A percentile compares a stretch with the other conserved stretches of the same genome.
These are phyloP conservation scores for Platalea minor DNA, from an alignment of 2,797 vertebrate genomes.

Conservation along the genomic window DNA sequence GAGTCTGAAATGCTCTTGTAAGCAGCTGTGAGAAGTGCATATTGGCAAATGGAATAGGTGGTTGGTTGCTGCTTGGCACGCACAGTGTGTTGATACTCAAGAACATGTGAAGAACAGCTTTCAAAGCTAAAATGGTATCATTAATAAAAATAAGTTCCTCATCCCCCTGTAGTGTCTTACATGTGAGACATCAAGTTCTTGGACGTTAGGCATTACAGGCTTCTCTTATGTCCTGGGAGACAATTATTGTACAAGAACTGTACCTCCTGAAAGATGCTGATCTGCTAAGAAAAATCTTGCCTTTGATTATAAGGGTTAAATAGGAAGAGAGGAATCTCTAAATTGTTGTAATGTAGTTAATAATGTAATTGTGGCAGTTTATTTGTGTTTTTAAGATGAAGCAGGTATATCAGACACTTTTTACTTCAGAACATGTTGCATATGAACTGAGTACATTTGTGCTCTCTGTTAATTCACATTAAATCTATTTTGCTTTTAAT, in stretches of 20 bases:
- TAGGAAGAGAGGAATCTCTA: not conserved
- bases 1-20: not conserved
- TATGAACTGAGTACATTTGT: not conserved
- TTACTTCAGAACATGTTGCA: not conserved
- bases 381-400: not conserved
- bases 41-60: not conserved
- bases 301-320: not conserved
- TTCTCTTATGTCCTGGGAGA: not conserved
- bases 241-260: not conserved
- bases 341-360: not conserved
- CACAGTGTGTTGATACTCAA: not conserved
- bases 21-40: not conserved
- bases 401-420: not conserved
- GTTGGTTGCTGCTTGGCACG: not conserved
- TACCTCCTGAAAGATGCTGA: not conserved
- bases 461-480: not conserved
- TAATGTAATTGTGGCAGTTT: not conserved
- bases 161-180: not conserved
- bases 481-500: not conserved
- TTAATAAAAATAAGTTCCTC: not conserved
- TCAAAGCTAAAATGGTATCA: not conserved
- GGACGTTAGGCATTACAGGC: not conserved
- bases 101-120: not conserved
- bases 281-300: not conserved
- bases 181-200: not conserved